Percentiles rank a stretch among this genome's conserved stretches.
These are phyloP conservation scores for Eupeodes luniger DNA, from an alignment of 2,888 invertebrate species.

Conservation along the genomic window DNA sequence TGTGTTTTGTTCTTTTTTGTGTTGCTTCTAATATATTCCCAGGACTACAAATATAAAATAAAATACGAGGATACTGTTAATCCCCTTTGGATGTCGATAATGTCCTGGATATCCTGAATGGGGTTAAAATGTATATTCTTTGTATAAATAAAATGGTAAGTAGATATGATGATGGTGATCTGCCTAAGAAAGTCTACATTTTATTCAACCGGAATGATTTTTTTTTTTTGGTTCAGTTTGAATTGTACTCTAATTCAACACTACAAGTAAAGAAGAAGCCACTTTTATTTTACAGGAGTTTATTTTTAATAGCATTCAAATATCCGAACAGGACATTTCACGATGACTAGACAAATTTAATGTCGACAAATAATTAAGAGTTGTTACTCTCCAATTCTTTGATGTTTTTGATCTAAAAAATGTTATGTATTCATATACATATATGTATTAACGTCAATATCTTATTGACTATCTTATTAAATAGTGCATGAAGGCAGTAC, in stretches of 20 bases:
- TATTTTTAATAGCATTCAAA: no score
- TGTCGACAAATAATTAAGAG: no score
- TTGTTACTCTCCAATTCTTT: no score
- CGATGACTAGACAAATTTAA: no score
- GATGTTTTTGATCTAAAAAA: no score
- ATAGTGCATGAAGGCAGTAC: no score
- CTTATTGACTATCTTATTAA: no score
- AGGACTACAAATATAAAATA: constrained; percentile 37
- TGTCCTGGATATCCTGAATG: constrained; percentile 10
- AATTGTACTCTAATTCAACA: not conserved
- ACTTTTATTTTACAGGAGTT: no score
- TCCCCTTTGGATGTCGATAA: constrained; percentile 22
- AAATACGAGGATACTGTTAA: constrained; percentile 10
- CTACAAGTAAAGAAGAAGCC: no score
- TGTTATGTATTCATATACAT: no score
- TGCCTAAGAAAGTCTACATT: not conserved
- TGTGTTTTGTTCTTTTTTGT: constrained; percentile 1
- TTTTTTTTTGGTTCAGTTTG: not conserved
- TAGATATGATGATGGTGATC: constrained; percentile 10
- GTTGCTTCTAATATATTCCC: constrained; percentile 36
- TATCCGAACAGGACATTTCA: no score
- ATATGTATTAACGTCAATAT: no score
- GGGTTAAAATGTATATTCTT: constrained; percentile 23
- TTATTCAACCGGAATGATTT: not conserved
- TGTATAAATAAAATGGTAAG: not conserved